A percentile compares a stretch with the other conserved stretches of the same genome.
phyloP scores from a whole-genome alignment of 2,797 vertebrate genomes.

The Ciconia nigra region DNA sequence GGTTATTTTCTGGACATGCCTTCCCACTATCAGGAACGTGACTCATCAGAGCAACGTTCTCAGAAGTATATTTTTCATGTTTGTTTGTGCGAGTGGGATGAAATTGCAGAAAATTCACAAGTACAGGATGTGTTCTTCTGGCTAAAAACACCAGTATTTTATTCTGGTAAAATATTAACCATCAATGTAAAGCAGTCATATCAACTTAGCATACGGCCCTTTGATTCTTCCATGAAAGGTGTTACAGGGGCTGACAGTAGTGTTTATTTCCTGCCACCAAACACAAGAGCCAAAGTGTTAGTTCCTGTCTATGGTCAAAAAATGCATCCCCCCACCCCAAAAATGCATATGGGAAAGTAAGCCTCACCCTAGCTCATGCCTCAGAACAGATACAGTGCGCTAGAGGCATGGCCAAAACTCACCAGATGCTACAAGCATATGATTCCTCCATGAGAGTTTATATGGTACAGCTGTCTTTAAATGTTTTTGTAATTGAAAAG shows the following conservation, averaged over 20 bases:
- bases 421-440: conserved; percentile 71
- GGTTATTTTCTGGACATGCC: background rate
- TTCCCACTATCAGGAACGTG: background rate
- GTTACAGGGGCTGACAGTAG: background rate
- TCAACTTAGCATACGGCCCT: background rate
- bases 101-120: background rate
- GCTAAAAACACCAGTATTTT: background rate
- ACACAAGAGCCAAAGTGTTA: background rate
- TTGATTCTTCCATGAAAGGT: background rate
- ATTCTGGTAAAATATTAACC: background rate
- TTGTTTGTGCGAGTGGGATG: background rate
- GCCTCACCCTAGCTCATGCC: conserved; percentile 12
- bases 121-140: background rate
- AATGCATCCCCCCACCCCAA: background rate
- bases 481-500: conserved; percentile 72
- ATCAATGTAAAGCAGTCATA: background rate
- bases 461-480: conserved; percentile 72
- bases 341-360: background rate
- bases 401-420: conserved; percentile 56
- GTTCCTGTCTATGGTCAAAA: background rate
- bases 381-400: conserved; percentile 25
- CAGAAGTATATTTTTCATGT: background rate
- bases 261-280: background rate
- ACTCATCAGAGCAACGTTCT: background rate
- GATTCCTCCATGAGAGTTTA: conserved; percentile 71